These are phyloP conservation scores for Empidonax alnorum DNA, from an alignment of 2,113 vertebrate species.

Conservation along the genomic window DNA sequence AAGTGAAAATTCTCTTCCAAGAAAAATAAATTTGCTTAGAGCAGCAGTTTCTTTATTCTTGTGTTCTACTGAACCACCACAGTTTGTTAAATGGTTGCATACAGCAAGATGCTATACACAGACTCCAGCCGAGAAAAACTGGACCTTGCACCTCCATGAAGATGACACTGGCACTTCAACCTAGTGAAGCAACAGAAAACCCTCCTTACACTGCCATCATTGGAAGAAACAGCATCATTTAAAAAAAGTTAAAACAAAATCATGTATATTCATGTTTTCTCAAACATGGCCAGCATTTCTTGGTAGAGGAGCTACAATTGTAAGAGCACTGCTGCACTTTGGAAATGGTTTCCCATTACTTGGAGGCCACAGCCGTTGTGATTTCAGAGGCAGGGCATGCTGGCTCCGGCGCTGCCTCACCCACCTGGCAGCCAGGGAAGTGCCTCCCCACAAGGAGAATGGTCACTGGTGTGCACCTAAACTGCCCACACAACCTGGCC, in stretches of 20 bases:
- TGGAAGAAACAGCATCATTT: not conserved
- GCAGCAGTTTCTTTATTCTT: not conserved
- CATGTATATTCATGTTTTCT: not conserved
- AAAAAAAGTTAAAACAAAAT: not conserved
- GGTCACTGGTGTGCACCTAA: not conserved
- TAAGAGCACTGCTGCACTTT: not conserved
- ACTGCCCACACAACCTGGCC: not conserved
- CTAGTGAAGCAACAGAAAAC: not conserved
- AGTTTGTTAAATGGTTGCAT: not conserved
- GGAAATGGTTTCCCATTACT: not conserved
- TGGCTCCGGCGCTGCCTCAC: not conserved
- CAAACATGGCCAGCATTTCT: not conserved
- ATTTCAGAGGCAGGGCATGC: not conserved
- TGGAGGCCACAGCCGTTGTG: fast-evolving
- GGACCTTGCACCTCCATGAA: not conserved
- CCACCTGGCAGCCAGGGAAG: not conserved
- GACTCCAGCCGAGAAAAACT: not conserved
- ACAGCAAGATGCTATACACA: not conserved
- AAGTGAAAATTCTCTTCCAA: not conserved
- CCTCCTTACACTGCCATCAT: not conserved
- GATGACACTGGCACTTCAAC: not conserved
- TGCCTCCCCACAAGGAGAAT: not conserved
- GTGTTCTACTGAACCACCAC: not conserved
- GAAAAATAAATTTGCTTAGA: not conserved
- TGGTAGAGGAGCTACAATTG: not conserved